Conservation (phyloP, 2,797 vertebrate genomes). For the Pampus argenteus region DNA sequence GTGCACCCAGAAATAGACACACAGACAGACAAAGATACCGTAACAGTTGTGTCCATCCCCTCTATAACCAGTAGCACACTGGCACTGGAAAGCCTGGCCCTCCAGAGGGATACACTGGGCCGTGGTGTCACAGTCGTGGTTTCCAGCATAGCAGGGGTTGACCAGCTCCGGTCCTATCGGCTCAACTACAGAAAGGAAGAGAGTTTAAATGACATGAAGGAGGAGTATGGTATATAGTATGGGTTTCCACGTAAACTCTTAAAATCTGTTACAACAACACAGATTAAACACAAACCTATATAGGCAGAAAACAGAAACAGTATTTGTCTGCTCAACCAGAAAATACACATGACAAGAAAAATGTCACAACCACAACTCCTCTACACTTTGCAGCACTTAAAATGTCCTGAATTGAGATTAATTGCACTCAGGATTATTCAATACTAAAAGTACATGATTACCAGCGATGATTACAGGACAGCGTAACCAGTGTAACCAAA, state of each 20-base stretch:
- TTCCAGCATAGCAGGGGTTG: conserved; percentile 91
- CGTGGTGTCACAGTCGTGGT: conserved; percentile 87
- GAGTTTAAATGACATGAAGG: neutral
- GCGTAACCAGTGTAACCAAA: conserved; percentile 65
- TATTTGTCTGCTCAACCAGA: neutral
- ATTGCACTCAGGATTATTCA: conserved; percentile 38
- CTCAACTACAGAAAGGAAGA: conserved; percentile 53
- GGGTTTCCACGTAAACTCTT: too few relatives aligned
- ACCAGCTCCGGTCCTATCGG: conserved; percentile 50
- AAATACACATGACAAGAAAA: neutral
- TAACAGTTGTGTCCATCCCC: conserved; percentile 89
- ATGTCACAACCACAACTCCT: neutral
- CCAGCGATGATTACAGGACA: conserved; percentile 55
- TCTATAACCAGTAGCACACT: conserved; percentile 88
- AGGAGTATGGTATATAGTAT: too few relatives aligned
- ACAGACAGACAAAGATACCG: conserved; percentile 76
- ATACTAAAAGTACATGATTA: conserved; percentile 37
- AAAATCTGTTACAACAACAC: too few relatives aligned
- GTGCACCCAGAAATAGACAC: neutral
- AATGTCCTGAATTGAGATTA: conserved; percentile 43
- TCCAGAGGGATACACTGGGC: conserved; percentile 88
- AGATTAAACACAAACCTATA: neutral
- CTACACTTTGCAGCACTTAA: neutral
- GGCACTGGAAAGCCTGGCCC: conserved; percentile 88
- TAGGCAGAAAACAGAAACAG: neutral